These are phyloP conservation scores for Salpingus planirostris DNA, from an alignment of 2,888 invertebrate genomes.

Conservation along the genomic window DNA sequence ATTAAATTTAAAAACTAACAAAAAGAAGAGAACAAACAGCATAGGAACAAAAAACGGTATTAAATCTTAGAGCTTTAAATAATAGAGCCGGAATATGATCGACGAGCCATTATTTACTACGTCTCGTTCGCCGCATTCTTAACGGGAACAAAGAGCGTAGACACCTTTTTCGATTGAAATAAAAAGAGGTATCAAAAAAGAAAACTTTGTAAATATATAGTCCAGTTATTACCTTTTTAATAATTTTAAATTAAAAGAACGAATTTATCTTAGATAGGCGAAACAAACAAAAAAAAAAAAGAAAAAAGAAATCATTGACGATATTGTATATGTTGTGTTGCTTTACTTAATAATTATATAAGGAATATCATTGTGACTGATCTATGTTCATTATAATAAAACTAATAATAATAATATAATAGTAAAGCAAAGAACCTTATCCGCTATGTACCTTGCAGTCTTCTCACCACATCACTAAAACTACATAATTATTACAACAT, in stretches of 20 bases:
- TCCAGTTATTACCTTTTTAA: constrained; percentile 45
- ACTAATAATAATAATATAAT: no score
- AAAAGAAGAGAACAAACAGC: no score
- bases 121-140: no score
- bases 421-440: constrained; percentile 31
- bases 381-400: constrained; percentile 35
- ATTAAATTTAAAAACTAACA: no score
- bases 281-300: constrained; percentile 31
- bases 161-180: no score
- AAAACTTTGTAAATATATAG: constrained; percentile 43
- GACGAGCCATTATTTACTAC: constrained; percentile 20
- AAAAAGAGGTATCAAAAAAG: constrained; percentile 28
- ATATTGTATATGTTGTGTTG: constrained; percentile 43
- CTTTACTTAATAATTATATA: constrained; percentile 36
- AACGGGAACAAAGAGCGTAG: no score
- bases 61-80: constrained; percentile 22
- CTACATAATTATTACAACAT: no score
- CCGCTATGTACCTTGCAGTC: constrained; percentile 42
- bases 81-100: constrained; percentile 18
- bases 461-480: no score
- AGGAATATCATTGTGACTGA: constrained; percentile 42
- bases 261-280: constrained; percentile 45
- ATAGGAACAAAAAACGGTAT: constrained; percentile 18
- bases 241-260: constrained; percentile 43
- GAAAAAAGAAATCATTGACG: constrained; percentile 32